These are phyloP conservation scores for Pygoscelis adeliae DNA, from an alignment of 2,113 vertebrate species.

Conservation along the genomic window DNA sequence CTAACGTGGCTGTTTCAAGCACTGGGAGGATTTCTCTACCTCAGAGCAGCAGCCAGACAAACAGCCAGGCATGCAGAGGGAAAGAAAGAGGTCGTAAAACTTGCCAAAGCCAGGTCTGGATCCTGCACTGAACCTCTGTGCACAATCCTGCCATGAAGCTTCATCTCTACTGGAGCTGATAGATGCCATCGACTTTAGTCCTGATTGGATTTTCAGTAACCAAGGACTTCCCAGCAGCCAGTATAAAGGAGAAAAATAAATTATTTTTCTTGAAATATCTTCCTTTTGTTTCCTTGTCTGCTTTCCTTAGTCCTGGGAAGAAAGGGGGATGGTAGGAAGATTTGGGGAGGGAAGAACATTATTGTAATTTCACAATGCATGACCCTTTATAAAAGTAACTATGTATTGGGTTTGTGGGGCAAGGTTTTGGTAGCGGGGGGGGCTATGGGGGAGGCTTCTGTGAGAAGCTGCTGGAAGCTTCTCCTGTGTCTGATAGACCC, in stretches of 20 bases:
- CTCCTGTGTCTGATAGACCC: no score
- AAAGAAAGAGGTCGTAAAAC: neutral
- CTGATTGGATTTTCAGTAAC: neutral
- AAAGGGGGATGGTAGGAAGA: neutral
- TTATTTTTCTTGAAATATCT: neutral
- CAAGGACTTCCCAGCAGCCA: neutral
- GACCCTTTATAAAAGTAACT: neutral
- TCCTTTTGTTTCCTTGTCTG: neutral
- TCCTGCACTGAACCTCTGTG: neutral
- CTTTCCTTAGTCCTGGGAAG: neutral
- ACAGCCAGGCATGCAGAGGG: neutral
- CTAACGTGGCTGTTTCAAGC: neutral
- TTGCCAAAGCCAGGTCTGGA: neutral
- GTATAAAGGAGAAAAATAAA: neutral
- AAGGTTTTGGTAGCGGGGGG: no score
- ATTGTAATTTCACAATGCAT: neutral
- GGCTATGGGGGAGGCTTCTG: no score
- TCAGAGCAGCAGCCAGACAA: neutral
- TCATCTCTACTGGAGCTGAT: neutral
- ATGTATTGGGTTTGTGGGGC: no score
- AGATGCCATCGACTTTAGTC: neutral
- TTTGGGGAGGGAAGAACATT: neutral
- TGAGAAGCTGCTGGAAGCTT: no score
- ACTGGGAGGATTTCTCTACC: neutral
- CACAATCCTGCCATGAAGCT: neutral